Evolutionary conservation across 2,797 vertebrate genomes (phyloP), one percentile per base, ranked within the genome.

Genomic region (Cottoperca gobio): DNA sequence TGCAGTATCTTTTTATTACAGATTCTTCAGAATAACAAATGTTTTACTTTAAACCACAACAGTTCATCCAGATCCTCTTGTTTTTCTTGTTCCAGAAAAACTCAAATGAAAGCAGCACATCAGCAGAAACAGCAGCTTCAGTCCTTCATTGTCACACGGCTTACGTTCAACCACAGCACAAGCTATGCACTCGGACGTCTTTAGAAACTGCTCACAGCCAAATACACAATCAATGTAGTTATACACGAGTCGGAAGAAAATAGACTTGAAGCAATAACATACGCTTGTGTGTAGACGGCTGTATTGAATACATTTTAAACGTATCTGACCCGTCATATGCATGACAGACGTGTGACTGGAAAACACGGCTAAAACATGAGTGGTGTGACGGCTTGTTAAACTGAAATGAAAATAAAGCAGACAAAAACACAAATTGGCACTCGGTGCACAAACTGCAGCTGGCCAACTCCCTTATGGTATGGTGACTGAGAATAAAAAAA

Each of bases 1-100:
- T 48, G 50, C 45, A 75, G 39, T 35, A 55, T 58, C 0, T 24
- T 74, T 70, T 86, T 83, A 83, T 82, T 75, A 82, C 43, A 79
- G 52, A 69, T 8, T 23, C 17, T 59, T 70, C 8, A 55, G 39
- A 69, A 71, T 54, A 68, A 71, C 48, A 71, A 46, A 26, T 43
- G 9, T 17, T 74, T 73, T 10, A 24, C 48, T 35, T 23, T 59
- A 45, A 8, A 62, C 33, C 43, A 59, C 21, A 71, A 33, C 40
- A 54, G 17, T 46, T 59, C 11, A 63, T 8, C 7, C 42, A 23
- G 5, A 35, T n/a, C 16, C 16, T 50, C 2, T 28, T 2, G 4
- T 40, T 63, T 39, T 21, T 24, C 16, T 8, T 50, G n/a, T n/a
- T n/a, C n/a, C n/a, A n/a, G n/a, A n/a, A n/a, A n/a, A n/a, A n/a